phyloP scores from a whole-genome alignment of 2,888 invertebrate genomes.

The Tuta absoluta region DNA sequence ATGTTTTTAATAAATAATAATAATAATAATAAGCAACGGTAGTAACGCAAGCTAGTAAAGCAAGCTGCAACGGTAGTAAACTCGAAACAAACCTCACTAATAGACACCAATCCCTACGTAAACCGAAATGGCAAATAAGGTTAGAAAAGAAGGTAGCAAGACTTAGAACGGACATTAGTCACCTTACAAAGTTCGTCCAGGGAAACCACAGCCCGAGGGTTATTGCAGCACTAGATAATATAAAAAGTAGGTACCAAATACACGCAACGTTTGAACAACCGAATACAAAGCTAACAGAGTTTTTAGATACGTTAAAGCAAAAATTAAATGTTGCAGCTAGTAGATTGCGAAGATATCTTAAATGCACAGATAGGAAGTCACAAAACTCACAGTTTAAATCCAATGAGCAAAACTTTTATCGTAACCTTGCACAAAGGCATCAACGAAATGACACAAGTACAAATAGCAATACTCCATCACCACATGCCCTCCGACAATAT shows the following conservation, averaged over 20 bases:
- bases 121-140: conserved; percentile 31
- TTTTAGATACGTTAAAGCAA: conserved; percentile 26
- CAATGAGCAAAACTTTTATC: conserved; percentile 20
- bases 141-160: conserved; percentile 28
- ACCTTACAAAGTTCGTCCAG: conserved; percentile 27
- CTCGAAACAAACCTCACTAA: background rate
- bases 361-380: conserved; percentile 1
- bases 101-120: background rate
- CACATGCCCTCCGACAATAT: background rate
- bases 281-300: background rate
- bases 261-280: conserved; percentile 6
- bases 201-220: conserved; percentile 24
- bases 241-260: background rate
- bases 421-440: background rate
- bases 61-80: conserved; percentile 22
- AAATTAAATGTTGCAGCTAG: conserved; percentile 10
- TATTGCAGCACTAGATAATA: background rate
- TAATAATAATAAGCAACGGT: no score
- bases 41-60: background rate
- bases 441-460: background rate
- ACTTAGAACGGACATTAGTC: conserved; percentile 30
- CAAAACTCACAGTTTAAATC: conserved; percentile 7
- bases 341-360: conserved; percentile 12
- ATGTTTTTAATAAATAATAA: no score
- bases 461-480: background rate